Base-by-base conservation (phyloP, 2,797 vertebrate species). In the Spinus olivaceus region DNA sequence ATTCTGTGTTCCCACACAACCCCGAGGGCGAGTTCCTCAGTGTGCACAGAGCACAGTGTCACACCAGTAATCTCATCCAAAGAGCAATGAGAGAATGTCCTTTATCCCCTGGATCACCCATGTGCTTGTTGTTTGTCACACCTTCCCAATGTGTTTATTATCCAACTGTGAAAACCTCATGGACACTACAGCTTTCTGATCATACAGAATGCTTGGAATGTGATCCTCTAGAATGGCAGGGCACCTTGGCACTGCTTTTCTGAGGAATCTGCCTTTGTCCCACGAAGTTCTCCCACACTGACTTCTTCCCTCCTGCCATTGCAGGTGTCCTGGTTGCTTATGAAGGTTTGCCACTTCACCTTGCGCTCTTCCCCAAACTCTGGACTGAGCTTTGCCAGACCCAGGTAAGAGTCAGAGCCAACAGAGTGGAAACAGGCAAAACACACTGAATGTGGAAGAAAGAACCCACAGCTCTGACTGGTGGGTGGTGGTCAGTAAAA, bases 331-430 rank as follows among this genome's bases (percentile, higher is more conserved):
- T 99, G 93, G 99, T 99, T 79, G 99, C 99, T 2, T 99, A 99
- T 90, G 99, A 99, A 98, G 99, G 99, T 88, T 98, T 99, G 87
- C 99, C 99, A 35, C 98, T 99, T 91, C 99, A 99, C 95, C 98
- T 99, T 37, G 98, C 99, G 6, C 98, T 99, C 73, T 99, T 99
- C 94, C 99, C 99, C 86, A 99, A 99, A 96, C 98, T 99, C 81
- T 99, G 99, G 99, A 99, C 99, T 23, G 99, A 99, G 97, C 98
- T 99, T 47, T 99, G 98, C 94, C 99, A 99, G 97, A 99, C 99
- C 76, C 99, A 99, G 99, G 99, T 99, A 97, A 97, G 97, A 81
- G 51, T 80, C 90, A 81, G 65, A 94, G 24, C 46, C 39, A 23
- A 24, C 1, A 2, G 63, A 22, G 27, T 13, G 39, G 32, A 60